Evolutionary conservation across 35 echinoderm and acorn worm species (phyloP).

Genomic region (Heliocidaris tuberculata): DNA sequence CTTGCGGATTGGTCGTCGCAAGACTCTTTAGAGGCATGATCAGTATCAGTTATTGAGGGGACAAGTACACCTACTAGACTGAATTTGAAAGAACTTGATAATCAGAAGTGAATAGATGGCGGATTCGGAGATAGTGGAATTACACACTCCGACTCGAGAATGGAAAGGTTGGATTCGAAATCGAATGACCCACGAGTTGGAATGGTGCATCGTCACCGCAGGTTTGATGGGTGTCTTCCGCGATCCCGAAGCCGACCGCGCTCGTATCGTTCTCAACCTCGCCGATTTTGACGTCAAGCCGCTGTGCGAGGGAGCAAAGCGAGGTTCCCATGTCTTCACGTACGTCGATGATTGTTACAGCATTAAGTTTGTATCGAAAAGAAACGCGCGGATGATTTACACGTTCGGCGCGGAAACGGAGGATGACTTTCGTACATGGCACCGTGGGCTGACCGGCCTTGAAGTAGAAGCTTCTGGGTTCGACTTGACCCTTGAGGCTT

Average conservation of each 20-base stretch:
- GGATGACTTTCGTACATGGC: not conserved
- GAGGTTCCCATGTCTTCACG: not conserved
- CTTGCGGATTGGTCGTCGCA: not conserved
- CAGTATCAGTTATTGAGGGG: not conserved
- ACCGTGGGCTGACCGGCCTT: not conserved
- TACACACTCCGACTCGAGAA: not conserved
- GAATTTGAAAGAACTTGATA: not conserved
- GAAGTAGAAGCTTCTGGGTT: not conserved
- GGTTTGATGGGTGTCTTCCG: conserved; percentile 41
- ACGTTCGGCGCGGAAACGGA: conserved; percentile 26
- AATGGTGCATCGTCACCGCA: conserved; percentile 41
- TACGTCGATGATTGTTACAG: conserved; percentile 39
- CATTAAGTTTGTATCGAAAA: conserved; percentile 16
- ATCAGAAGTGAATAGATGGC: not conserved
- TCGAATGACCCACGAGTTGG: conserved; percentile 23
- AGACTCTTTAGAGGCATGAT: not conserved
- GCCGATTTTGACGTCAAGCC: conserved; percentile 27
- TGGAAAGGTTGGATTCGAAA: conserved; percentile 42
- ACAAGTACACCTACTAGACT: not conserved
- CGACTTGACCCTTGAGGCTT: not conserved
- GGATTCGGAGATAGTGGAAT: not conserved
- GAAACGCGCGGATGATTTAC: not conserved
- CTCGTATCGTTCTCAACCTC: conserved; percentile 22
- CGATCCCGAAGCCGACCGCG: conserved; percentile 20
- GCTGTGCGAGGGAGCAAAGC: not conserved